A percentile compares a stretch with the other conserved stretches of the same genome.
These are phyloP conservation scores for Littorina saxatilis DNA, from an alignment of 1,140 invertebrate species.

Conservation along the genomic window DNA sequence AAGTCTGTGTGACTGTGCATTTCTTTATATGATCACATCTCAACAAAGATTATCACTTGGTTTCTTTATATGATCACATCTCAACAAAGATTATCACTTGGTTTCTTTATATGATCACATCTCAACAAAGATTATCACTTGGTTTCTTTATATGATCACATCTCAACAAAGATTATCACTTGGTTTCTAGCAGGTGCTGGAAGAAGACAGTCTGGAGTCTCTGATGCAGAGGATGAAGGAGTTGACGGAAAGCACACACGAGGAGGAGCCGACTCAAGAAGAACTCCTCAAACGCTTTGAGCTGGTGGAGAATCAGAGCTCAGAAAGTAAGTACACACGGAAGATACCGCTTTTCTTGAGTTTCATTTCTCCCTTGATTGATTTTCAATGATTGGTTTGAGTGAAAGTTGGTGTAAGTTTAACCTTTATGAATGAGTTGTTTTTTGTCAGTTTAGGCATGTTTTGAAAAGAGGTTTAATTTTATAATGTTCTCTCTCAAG, in stretches of 20 bases:
- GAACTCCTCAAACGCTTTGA: constrained; percentile 87
- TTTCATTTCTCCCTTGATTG: background rate
- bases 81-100: no score
- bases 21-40: no score
- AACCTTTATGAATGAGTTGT: background rate
- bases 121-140: no score
- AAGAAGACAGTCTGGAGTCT: constrained; percentile 79
- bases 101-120: no score
- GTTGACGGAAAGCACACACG: constrained; percentile 80
- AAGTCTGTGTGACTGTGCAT: no score
- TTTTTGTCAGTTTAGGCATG: background rate
- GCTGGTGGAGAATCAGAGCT: constrained; percentile 85
- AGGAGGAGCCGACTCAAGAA: constrained; percentile 83
- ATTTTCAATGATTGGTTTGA: no score
- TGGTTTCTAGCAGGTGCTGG: constrained; percentile 49
- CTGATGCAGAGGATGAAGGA: constrained; percentile 89
- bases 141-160: no score
- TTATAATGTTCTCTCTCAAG: no score
- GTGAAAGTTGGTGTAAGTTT: no score
- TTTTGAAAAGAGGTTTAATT: background rate
- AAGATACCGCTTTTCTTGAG: background rate
- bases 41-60: no score
- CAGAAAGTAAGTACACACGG: constrained; percentile 78
- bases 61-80: no score
- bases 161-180: no score